Base-by-base conservation (phyloP, 2,113 vertebrate species). In the Lasiurus borealis region DNA sequence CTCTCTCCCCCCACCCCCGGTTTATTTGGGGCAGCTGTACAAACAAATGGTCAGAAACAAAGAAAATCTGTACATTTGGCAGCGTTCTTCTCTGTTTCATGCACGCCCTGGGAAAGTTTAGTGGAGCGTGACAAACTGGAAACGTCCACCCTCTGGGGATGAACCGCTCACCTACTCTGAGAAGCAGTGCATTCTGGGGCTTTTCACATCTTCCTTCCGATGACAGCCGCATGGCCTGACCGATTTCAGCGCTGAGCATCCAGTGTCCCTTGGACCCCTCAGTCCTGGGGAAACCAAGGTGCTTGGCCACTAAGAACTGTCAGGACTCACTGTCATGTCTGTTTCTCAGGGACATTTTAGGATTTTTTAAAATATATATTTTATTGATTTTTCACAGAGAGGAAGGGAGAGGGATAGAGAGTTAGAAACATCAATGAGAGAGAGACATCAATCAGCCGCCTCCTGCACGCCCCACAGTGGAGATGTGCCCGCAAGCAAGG, bases 201-300 rank as follows among this genome's bases (percentile, higher is more conserved):
- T 83, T 78, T 92, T 44, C 44, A 83, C 75, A 11, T 92, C 29
- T 19, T 59, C 77, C 27, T 95, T 78, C 57, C 57, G 83, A 52
- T 71, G 6, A 71, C 3, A 64, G 34, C 31, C 23, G 90, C 1
- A 1, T 72, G 27, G 64, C 10, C 76, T 80, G 15, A 6, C 81
- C 68, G 44, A 29, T 59, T 93, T 88, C 44, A 57, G 21, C 40
- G 27, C 46, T 54, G 44, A 71, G 64, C n/a, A 46, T 18, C 52
- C 57, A 21, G 10, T 57, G 54, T 71, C 27, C 46, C 54, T 19
- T 11, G 80, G 64, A 59, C n/a, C 4, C 8, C 18, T 1, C 57
- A 68, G 31, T 88, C 29, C 59, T 69, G 73, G 69, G 16, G 15
- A 52, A 92, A 87, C 19, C 16, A 21, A 46, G 15, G 5, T 80